Evolutionary conservation across 1,140 invertebrate species (phyloP), one percentile per base, ranked within the genome.

Genomic region (Neodiprion lecontei): DNA sequence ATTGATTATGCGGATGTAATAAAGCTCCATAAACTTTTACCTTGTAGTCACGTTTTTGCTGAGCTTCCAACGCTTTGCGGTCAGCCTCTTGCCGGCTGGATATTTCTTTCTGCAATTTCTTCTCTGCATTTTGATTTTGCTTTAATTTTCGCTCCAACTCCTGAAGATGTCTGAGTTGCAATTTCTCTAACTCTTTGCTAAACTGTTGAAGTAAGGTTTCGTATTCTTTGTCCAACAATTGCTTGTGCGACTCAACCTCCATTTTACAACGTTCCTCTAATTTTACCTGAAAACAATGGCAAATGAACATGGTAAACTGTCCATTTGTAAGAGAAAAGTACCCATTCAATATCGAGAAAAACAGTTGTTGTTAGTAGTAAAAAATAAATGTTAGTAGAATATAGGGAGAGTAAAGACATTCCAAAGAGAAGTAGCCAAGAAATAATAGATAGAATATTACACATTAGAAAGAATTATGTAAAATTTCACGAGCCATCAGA

Each of bases 1-100:
- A 40, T 40, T 40, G 5, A 40, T 40, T 40, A 5, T 0, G 28
- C 5, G 2, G 5, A 40, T 40, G 1, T 40, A 40, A 2, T 40
- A 5, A 40, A 40, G 28, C 28, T 40, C 28, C 28, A 40, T 40
- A 40, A 40, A 40, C 28, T 1, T 40, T 40, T 40, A 88, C 87
- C 89, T 99, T 99, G 89, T 99, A 99, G 87, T 99, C 98, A 85
- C 96, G 96, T 89, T 99, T 98, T 88, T 98, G 96, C 81, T 97
- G 95, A 74, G 94, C 90, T 86, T 96, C 94, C 83, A 98, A 97
- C 53, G 93, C 93, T 86, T 96, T 96, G 69, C 95, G 90, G 83
- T 99, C 98, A 77, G 93, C 93, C 78, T 99, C 96, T 80, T 99
- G 97, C 79, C 94, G 91, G 75, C 92, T 89, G 9, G 93, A 92